A percentile compares a stretch with the other conserved stretches of the same genome.
Evolutionary conservation across 2,797 vertebrate genomes (phyloP).

Genomic region (Synaphobranchus kaupii): DNA sequence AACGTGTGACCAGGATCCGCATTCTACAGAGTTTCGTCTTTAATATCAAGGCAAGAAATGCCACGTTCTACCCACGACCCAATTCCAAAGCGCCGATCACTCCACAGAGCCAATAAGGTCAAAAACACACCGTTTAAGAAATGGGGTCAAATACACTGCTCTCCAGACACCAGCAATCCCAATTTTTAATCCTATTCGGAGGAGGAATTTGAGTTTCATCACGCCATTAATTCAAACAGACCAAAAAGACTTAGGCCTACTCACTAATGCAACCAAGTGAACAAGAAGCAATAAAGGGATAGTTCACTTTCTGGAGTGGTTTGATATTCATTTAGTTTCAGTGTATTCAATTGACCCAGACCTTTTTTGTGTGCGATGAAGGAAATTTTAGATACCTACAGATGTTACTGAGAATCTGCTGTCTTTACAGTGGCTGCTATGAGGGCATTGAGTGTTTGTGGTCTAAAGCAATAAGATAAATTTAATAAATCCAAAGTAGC

Average conservation of each 20-base stretch:
- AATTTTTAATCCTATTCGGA: neutral
- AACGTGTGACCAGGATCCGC: neutral
- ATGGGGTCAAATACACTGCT: neutral
- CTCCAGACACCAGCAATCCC: neutral
- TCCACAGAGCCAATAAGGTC: neutral
- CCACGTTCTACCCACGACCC: neutral
- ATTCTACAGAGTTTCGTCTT: neutral
- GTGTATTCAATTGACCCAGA: neutral
- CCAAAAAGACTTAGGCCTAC: neutral
- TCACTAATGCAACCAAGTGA: constrained; percentile 8
- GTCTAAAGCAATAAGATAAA: too few relatives aligned
- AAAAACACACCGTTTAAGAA: neutral
- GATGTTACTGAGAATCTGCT: too few relatives aligned
- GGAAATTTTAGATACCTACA: neutral
- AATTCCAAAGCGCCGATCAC: neutral
- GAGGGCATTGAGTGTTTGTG: too few relatives aligned
- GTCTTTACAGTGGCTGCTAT: too few relatives aligned
- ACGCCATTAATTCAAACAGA: constrained; percentile 20
- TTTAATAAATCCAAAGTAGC: too few relatives aligned
- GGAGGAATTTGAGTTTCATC: constrained; percentile 10
- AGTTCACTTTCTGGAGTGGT: too few relatives aligned
- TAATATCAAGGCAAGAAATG: neutral
- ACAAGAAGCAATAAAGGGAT: too few relatives aligned
- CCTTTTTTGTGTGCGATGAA: too few relatives aligned
- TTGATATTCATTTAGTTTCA: too few relatives aligned